A percentile compares a stretch with the other conserved stretches of the same genome.
These are phyloP conservation scores for Ischnura elegans DNA, from an alignment of 2,888 invertebrate genomes.

Conservation along the genomic window DNA sequence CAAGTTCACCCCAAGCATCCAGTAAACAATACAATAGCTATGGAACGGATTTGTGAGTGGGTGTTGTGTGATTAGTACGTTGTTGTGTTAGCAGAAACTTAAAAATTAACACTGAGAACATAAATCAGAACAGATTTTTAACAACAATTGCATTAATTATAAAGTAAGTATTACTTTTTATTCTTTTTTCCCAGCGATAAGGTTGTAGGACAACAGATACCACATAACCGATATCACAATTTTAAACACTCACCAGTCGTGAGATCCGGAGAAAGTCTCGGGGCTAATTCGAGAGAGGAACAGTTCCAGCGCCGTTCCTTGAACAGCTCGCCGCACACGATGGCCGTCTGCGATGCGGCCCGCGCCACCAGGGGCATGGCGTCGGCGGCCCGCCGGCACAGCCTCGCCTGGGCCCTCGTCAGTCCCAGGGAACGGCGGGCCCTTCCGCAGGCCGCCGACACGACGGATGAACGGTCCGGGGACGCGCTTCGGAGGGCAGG, in stretches of 20 bases:
- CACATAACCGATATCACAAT: no score
- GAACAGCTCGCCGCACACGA: conserved; percentile 86
- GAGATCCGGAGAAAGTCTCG: conserved; percentile 87
- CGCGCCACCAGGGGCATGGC: conserved; percentile 87
- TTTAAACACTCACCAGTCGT: conserved; percentile 87
- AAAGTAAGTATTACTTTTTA: no score
- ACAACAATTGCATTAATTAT: no score
- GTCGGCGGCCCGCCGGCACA: conserved; percentile 75
- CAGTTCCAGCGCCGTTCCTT: conserved; percentile 91
- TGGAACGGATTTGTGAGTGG: no score
- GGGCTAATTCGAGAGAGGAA: conserved; percentile 86
- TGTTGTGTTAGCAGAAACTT: no score
- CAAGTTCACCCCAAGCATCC: no score
- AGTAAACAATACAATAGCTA: no score
- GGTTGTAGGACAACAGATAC: no score
- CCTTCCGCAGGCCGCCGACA: conserved; percentile 72
- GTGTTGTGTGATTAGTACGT: no score
- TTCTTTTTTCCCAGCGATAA: no score
- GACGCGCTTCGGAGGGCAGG: not conserved
- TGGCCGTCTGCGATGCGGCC: conserved; percentile 84
- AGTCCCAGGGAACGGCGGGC: conserved; percentile 72
- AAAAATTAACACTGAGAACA: no score
- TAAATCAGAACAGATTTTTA: no score
- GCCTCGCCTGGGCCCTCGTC: conserved; percentile 73
- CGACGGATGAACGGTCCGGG: not conserved